Evolutionary conservation across 1,140 invertebrate species (phyloP), one percentile per base, ranked within the genome.

Genomic region (Bombus vancouverensis): DNA sequence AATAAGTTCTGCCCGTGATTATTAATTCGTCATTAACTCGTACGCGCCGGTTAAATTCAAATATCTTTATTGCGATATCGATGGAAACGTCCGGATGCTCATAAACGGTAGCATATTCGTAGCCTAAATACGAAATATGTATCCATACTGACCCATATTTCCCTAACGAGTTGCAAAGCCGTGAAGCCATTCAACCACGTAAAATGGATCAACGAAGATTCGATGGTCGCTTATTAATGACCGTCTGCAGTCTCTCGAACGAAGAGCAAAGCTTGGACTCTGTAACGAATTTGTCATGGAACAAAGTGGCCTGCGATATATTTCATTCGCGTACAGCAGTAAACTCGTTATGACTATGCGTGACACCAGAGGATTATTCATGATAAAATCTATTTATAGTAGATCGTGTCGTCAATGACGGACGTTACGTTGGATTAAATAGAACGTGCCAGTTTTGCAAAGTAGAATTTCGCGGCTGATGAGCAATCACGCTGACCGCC

Each of bases 301-400:
- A 32, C n/a, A 34, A 34, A n/a, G 13, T 13, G 28, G 5, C 6
- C 15, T 22, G 28, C 37, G 25, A 39, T 42, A 53, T 66, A 53
- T 77, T 77, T 78, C 44, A 59, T 70, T 78, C 47, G 59, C 71
- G 34, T 39, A 59, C 72, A 47, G 18, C 44, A 32, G 37, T 39
- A 83, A 83, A 77, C 73, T 39, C 62, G n/a, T 22, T 22, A 25
- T 32, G 22, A 39, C 47, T 18, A 44, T 57, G 68, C 76, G 68
- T 18, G 66, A 80, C 68, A 70, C 77, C 32, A 39, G 77, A 57
- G 42, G 83, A 80, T 85, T 85, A 85, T 80, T 80, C 83, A 47
- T n/a, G 57, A 85, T 80, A 80, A 85, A 73, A 71, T 85, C 83
- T 85, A 85, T 85, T 85, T 85, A 85, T 85, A 85, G 83, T 73